These are phyloP conservation scores for Neomorphus geoffroyi DNA, from an alignment of 2,797 vertebrate genomes.

Conservation along the genomic window DNA sequence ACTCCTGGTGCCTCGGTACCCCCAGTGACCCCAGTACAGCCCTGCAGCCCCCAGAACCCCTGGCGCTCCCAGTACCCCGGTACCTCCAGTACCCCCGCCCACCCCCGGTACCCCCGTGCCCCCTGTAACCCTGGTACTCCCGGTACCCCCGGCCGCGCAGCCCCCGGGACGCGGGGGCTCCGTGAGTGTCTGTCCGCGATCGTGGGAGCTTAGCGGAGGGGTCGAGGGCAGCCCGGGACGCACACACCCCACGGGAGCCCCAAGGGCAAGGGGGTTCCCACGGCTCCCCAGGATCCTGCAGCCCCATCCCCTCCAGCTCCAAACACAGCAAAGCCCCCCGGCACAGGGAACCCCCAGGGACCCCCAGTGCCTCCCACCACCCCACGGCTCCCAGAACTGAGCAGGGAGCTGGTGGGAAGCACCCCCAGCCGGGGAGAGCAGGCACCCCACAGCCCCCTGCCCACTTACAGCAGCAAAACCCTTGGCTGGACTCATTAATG, in stretches of 20 bases:
- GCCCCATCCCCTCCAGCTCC: background rate
- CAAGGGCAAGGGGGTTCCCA: background rate
- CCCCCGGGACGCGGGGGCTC: background rate
- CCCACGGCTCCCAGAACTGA: background rate
- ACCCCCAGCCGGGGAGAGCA: too few relatives aligned
- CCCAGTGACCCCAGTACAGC: too few relatives aligned
- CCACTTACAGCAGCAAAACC: too few relatives aligned
- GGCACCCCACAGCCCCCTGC: too few relatives aligned
- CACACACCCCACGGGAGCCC: background rate
- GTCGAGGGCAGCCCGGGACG: too few relatives aligned
- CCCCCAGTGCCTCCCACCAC: background rate
- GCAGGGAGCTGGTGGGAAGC: too few relatives aligned
- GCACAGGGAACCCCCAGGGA: background rate
- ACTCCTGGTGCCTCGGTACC: too few relatives aligned
- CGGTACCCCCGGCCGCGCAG: background rate
- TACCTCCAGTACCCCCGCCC: background rate
- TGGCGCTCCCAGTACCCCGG: too few relatives aligned
- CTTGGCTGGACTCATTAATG: background rate
- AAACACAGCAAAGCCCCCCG: background rate
- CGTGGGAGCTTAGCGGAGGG: background rate
- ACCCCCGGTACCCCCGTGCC: background rate
- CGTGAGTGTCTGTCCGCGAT: background rate
- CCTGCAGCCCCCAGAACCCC: too few relatives aligned
- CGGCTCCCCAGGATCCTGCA: background rate
- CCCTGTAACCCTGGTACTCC: too few relatives aligned